A percentile compares a stretch with the other conserved stretches of the same genome.
Conservation (phyloP, 2,888 invertebrate genomes). For the Amphiduros pacificus region DNA sequence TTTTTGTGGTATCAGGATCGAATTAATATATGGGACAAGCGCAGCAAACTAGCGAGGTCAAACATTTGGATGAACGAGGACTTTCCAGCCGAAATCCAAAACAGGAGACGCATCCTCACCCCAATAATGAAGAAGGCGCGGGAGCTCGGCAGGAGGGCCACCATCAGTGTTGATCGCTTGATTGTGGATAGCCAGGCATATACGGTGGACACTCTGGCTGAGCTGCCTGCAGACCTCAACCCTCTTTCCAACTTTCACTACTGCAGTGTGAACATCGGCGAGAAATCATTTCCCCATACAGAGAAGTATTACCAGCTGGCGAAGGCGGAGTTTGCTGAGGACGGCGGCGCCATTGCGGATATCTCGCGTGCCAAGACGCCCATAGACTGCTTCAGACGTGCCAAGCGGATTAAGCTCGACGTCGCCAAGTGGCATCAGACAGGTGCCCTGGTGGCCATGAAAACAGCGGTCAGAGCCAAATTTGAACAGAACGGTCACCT, state of each 20-base stretch:
- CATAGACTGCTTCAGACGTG: background rate
- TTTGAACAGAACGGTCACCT: background rate
- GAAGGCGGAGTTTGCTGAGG: background rate
- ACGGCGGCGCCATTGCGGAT: background rate
- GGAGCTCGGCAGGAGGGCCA: background rate
- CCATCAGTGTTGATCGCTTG: background rate
- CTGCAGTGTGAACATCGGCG: background rate
- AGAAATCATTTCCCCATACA: background rate
- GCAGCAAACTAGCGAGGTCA: background rate
- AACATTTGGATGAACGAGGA: background rate
- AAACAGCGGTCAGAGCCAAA: background rate
- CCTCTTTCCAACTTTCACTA: background rate
- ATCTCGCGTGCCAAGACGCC: background rate
- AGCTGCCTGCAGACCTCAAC: background rate
- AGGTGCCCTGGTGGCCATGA: background rate
- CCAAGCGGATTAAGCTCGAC: too few relatives aligned
- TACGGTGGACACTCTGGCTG: background rate
- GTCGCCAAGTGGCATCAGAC: too few relatives aligned
- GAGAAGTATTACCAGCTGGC: background rate
- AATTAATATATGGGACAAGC: background rate
- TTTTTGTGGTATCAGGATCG: slow-evolving; percentile 2
- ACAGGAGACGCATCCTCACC: background rate
- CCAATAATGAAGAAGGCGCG: background rate
- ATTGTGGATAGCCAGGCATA: background rate
- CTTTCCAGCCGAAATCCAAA: background rate